Base-by-base conservation (phyloP, 2,113 vertebrate species). In the Dicerorhinus sumatrensis region DNA sequence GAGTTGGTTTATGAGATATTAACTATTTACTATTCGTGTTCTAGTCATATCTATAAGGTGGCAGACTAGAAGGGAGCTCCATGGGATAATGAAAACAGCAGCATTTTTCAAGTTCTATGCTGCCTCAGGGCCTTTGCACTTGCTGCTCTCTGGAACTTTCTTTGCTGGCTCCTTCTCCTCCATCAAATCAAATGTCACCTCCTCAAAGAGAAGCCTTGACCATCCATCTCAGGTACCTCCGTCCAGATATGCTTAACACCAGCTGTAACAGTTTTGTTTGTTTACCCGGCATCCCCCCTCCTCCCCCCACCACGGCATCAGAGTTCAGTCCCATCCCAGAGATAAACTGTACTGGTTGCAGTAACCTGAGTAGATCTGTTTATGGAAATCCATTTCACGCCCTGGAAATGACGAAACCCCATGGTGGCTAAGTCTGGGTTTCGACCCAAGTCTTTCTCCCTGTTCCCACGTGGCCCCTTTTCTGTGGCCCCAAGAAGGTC, bases 241-340 rank as follows among this genome's bases (percentile, higher is more conserved):
- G 42, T 42, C 36, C 18, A 16, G 58, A 75, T 23, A 31, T 33
- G 51, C 11, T 48, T 54, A 17, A 33, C 36, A 65, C 36, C 48
- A 72, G 21, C n/a, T 39, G 13, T 31, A 5, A 31, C 48, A 13
- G 23, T 4, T 29, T 6, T 29, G 39, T 65, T 27, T 36, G 56
- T 48, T 1, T 31, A 17, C 29, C 54, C 16, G 46, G 58, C 33
- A 25, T 16, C 51, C 51, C 14, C 13, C 25, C 9, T 33, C 14
- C 2, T 4, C 6, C 2, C 14, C 39, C 13, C 8, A 0, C 0
- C 42, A 2, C 29, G 58, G 29, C 51, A 11, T 27, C 5, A 0
- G 25, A 5, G 25, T 73, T 79, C 11, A 2, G 56, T 48, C 29
- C 73, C 48, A 51, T 39, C 27, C 14, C 69, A 39, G 33, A 31